Percentiles rank a stretch among this genome's conserved stretches.
Evolutionary conservation across 2,797 vertebrate genomes (phyloP).

Genomic region (Luscinia megarhynchos): DNA sequence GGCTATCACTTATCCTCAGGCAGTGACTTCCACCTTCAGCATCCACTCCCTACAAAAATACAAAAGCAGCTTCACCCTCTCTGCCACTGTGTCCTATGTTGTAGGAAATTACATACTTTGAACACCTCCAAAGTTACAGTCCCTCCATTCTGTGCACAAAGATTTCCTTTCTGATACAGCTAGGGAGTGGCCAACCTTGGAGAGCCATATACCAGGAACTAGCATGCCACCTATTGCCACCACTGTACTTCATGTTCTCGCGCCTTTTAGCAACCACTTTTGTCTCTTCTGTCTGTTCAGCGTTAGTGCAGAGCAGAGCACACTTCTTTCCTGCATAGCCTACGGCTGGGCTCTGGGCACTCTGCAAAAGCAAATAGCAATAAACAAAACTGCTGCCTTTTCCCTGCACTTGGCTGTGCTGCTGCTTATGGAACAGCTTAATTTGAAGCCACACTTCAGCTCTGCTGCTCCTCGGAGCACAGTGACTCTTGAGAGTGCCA

Average conservation of each 20-base stretch:
- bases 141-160: not conserved
- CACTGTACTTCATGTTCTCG: rapidly evolving
- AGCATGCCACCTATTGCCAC: not conserved
- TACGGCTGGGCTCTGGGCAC: not conserved
- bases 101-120: not conserved
- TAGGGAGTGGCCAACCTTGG: not conserved
- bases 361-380: not conserved
- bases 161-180: not conserved
- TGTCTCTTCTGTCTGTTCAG: not conserved
- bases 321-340: rapidly evolving
- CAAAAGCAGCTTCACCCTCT: not conserved
- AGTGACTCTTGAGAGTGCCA: not conserved
- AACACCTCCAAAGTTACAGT: not conserved
- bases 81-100: not conserved
- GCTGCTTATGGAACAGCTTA: not conserved
- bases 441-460: not conserved
- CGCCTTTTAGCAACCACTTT: not conserved
- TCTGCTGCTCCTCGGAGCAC: not conserved
- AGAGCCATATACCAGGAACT: not conserved
- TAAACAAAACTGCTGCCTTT: not conserved
- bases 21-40: not conserved
- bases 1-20: not conserved
- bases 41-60: not conserved
- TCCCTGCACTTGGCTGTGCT: not conserved
- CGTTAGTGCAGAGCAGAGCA: rapidly evolving